Evolutionary conservation across 2,888 invertebrate species (phyloP), one percentile per base, ranked within the genome.

Genomic region (Margaritifera margaritifera): DNA sequence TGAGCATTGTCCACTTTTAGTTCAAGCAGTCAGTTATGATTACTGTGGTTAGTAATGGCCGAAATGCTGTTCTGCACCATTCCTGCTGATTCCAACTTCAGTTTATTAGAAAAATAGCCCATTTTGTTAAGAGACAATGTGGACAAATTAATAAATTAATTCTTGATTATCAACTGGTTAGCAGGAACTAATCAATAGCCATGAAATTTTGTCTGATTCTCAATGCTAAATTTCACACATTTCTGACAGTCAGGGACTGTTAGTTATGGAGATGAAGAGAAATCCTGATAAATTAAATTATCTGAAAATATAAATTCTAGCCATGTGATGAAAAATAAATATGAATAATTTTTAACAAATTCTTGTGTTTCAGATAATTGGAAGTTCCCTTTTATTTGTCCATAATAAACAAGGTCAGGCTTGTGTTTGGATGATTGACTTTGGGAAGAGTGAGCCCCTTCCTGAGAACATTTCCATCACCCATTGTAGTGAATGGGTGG

Each of bases 401-500:
- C 89, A 90, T 73, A 89, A 89, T 77, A 73, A 78, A 42, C 69
- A 74, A 15, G 84, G 79, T 3, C 75, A 83, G 52, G 88, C 87
- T 2, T 84, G 82, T 67, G 80, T 89, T 22, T 90, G 89, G 89
- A 88, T 90, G 86, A 90, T 90, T 57, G 90, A 90, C 81, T 90
- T 90, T 77, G 90, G 89, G 6, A 90, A 89, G 72, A 89, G 88
- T 4, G 82, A 82, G 55, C 84, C 83, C 6, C 79, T 89, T 22
- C 86, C 87, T n/a, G 92, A 93, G 1, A 92, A 94, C 74, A 91
- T 94, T 72, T 91, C 72, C 89, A 95, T 97, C 70, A 93, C 93
- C 84, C 98, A 98, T 90, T 93, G 93, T 74, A 93, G 94, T 27
- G 93, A 93, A 65, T 98, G 98, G 98, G 84, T 88, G 27, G 96